Percentiles rank a stretch among this genome's conserved stretches.
Conservation (phyloP, 2,797 vertebrate species). For the Cheirogaleus major region DNA sequence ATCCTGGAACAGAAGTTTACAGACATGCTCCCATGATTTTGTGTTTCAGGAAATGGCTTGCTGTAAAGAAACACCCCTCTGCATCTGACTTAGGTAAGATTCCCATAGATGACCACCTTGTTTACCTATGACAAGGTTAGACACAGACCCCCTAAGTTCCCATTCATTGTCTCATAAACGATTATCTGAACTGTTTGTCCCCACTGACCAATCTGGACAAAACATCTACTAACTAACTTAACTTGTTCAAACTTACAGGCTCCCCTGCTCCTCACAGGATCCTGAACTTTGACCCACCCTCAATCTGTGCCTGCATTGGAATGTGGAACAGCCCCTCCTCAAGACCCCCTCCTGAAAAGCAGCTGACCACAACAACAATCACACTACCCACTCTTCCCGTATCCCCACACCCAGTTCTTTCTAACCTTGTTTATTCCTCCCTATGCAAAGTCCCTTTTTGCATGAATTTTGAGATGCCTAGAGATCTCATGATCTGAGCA, state of each 20-base stretch:
- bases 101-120: background rate
- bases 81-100: background rate
- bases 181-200: background rate
- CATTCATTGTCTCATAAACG: background rate
- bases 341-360: background rate
- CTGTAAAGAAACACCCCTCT: background rate
- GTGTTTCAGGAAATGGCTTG: background rate
- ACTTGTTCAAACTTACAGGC: background rate
- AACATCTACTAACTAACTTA: background rate
- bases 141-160: background rate
- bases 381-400: rapidly evolving
- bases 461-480: background rate
- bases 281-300: background rate
- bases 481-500: background rate
- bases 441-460: background rate
- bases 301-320: background rate
- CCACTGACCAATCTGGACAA: background rate
- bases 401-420: background rate
- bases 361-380: background rate
- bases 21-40: background rate
- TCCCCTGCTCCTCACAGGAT: background rate
- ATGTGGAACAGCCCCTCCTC: background rate
- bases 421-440: background rate
- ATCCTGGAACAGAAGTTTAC: background rate
- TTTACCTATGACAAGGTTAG: background rate